Conservation (phyloP, 1,140 invertebrate genomes). For the Leguminivora glycinivorella region DNA sequence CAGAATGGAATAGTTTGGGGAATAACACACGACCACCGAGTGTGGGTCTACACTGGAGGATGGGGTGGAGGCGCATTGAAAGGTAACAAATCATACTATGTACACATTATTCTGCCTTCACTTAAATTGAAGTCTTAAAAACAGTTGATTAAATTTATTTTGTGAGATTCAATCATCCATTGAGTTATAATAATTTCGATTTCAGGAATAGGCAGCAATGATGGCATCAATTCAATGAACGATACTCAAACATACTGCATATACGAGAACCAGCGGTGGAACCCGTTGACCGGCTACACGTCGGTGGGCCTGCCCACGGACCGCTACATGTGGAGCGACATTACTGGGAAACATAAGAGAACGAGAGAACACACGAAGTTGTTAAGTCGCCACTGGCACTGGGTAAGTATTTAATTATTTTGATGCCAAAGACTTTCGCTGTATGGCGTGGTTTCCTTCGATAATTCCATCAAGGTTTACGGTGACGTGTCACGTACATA, state of each 20-base stretch:
- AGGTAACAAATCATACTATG: slow-evolving; percentile 69
- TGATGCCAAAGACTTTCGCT: too few relatives aligned
- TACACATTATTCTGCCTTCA: not conserved
- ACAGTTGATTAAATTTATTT: too few relatives aligned
- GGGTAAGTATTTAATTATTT: slow-evolving; percentile 80
- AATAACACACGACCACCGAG: slow-evolving; percentile 89
- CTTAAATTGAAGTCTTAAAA: too few relatives aligned
- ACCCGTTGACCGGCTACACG: slow-evolving; percentile 92
- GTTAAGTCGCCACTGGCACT: slow-evolving; percentile 92
- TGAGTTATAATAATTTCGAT: too few relatives aligned
- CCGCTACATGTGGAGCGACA: slow-evolving; percentile 94
- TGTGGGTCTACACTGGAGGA: slow-evolving; percentile 92
- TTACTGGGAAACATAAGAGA: slow-evolving; percentile 88
- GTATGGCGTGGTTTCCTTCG: too few relatives aligned
- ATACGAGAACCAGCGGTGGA: slow-evolving; percentile 97
- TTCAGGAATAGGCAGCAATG: slow-evolving; percentile 84
- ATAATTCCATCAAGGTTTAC: too few relatives aligned
- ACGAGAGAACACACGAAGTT: slow-evolving; percentile 92
- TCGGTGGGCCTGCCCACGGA: slow-evolving; percentile 92
- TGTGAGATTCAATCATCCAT: too few relatives aligned
- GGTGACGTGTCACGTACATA: too few relatives aligned
- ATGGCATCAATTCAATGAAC: slow-evolving; percentile 87
- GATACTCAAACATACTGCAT: slow-evolving; percentile 92
- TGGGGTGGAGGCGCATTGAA: slow-evolving; percentile 90
- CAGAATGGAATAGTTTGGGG: slow-evolving; percentile 91